These are phyloP conservation scores for Sinhomidia bicolor DNA, from an alignment of 2,888 invertebrate genomes.

Conservation along the genomic window DNA sequence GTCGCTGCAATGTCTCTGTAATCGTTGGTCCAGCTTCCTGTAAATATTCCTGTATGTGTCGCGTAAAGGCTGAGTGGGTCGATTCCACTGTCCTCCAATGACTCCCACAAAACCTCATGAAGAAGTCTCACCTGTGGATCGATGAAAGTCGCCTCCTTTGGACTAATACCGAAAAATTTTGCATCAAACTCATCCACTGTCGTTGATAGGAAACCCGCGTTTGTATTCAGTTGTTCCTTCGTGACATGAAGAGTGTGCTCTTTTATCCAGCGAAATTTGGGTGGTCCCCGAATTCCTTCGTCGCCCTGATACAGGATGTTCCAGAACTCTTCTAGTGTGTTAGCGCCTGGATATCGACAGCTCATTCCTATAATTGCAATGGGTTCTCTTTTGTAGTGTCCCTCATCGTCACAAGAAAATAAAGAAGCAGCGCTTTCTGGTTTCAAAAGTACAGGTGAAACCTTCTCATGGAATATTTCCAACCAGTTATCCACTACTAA, in stretches of 20 bases:
- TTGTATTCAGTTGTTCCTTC: background rate
- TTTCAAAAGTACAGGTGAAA: no score
- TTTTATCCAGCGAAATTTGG: constrained; percentile 37
- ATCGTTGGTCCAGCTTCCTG: constrained; percentile 60
- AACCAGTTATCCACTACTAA: no score
- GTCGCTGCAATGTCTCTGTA: constrained; percentile 51
- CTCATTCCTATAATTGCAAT: constrained; percentile 64
- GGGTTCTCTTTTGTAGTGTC: no score
- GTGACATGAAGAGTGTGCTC: background rate
- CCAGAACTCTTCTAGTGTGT: constrained; percentile 57
- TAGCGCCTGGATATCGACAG: constrained; percentile 52
- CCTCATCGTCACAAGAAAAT: no score
- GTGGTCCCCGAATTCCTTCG: background rate
- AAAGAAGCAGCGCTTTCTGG: no score
- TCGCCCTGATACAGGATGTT: constrained; percentile 25
- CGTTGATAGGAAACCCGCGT: constrained; percentile 53
- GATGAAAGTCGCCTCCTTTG: constrained; percentile 60
- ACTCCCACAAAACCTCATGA: constrained; percentile 54
- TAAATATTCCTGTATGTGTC: constrained; percentile 53
- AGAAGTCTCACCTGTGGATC: constrained; percentile 50
- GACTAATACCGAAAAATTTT: constrained; percentile 64
- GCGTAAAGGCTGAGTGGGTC: constrained; percentile 33
- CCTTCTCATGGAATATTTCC: no score
- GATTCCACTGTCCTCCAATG: constrained; percentile 46
- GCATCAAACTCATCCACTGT: constrained; percentile 67